Evolutionary conservation across 2,888 invertebrate species (phyloP).

Genomic region (Scaptomyza reducta): DNA sequence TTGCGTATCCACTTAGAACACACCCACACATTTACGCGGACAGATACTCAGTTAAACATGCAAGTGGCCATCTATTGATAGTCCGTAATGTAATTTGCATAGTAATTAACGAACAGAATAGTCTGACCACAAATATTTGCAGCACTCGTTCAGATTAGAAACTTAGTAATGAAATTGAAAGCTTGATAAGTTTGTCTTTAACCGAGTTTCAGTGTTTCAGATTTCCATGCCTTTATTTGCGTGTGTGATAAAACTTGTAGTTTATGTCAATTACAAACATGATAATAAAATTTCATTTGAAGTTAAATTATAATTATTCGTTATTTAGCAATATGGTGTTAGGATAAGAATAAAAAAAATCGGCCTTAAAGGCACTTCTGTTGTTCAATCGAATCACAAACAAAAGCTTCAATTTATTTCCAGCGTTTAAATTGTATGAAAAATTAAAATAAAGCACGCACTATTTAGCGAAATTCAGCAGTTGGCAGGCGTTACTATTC

Average conservation of each 20-base stretch:
- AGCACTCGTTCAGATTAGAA: not conserved
- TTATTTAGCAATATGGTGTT: too few species aligned
- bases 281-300: not conserved
- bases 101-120: constrained; percentile 1
- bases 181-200: not conserved
- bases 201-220: not conserved
- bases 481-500: not conserved
- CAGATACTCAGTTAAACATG: constrained; percentile 3
- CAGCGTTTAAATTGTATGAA: not conserved
- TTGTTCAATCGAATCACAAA: not conserved
- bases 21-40: not conserved
- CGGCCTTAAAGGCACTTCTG: not conserved
- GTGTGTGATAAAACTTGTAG: not conserved
- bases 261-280: not conserved
- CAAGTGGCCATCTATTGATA: not conserved
- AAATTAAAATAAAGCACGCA: not conserved
- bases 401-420: not conserved
- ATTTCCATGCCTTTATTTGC: not conserved
- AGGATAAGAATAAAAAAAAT: not conserved
- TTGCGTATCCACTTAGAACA: constrained; percentile 32
- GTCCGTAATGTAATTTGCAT: constrained; percentile 13
- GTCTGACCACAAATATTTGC: not conserved
- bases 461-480: not conserved
- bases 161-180: not conserved
- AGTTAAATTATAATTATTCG: too few species aligned